Evolutionary conservation across 2,888 invertebrate genomes (phyloP).

Genomic region (Aethes cnicana): DNA sequence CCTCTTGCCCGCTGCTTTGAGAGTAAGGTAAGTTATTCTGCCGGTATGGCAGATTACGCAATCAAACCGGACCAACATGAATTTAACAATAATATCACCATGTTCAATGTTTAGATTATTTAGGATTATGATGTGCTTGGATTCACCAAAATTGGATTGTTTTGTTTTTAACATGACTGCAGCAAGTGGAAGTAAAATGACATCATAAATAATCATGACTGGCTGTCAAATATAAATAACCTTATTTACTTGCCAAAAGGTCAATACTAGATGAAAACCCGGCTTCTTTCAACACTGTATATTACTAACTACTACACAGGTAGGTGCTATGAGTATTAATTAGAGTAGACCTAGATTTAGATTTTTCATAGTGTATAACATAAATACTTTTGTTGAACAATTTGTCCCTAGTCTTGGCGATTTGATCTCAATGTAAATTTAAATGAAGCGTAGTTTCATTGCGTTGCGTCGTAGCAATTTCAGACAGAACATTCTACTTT

Average conservation of each 20-base stretch:
- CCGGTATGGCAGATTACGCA: conserved; percentile 64
- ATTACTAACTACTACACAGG: no score
- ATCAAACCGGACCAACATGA: conserved; percentile 36
- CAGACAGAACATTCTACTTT: no score
- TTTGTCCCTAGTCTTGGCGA: no score
- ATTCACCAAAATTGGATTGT: not conserved
- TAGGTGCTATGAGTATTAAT: no score
- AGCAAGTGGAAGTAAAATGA: conserved; percentile 1
- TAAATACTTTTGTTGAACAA: no score
- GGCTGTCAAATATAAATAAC: conserved; percentile 21
- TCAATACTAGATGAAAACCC: conserved; percentile 2
- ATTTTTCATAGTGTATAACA: no score
- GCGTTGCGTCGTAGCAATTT: no score
- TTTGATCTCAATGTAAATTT: no score
- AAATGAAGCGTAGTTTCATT: no score
- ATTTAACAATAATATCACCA: not conserved
- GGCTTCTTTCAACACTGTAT: no score
- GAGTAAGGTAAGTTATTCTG: conserved; percentile 58
- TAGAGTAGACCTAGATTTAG: no score
- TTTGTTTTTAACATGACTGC: not conserved
- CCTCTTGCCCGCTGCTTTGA: conserved; percentile 55
- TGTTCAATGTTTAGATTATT: not conserved
- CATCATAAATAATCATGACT: conserved; percentile 13
- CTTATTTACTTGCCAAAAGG: conserved; percentile 11
- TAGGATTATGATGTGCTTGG: not conserved